Percentiles rank a stretch among this genome's conserved stretches.
Conservation (phyloP, 1,140 invertebrate species). For the roundworm (Caenorhabditis elegans) region DNA sequence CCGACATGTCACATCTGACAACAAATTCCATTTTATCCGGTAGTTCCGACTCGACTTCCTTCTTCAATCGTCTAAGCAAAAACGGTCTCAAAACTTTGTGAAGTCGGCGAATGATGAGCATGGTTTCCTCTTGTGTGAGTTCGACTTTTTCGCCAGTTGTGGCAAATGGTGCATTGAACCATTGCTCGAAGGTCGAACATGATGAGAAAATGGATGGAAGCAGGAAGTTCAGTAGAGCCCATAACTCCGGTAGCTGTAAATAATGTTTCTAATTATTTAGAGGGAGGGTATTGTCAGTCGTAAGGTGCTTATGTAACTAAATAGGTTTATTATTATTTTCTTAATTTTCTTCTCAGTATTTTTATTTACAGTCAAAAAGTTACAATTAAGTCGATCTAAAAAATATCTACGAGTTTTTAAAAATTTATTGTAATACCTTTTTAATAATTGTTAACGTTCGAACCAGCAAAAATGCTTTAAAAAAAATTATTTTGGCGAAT, state of each 20-base stretch:
- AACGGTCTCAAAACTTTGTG: slow-evolving; percentile 98
- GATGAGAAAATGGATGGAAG: slow-evolving; percentile 99
- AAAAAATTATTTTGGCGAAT: no score
- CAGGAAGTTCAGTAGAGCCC: slow-evolving; percentile 99
- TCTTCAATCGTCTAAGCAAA: slow-evolving; percentile 87
- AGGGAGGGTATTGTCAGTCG: no score
- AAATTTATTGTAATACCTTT: no score
- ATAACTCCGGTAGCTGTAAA: slow-evolving; percentile 97
- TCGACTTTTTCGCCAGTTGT: slow-evolving; percentile 92
- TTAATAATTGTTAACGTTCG: no score
- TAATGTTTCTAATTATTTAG: no score
- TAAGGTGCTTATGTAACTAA: no score
- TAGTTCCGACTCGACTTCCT: slow-evolving; percentile 98
- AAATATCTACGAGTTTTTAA: no score
- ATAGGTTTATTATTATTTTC: no score
- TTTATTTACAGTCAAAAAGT: no score
- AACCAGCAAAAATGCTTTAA: no score
- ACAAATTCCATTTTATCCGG: slow-evolving; percentile 99
- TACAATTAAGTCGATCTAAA: no score
- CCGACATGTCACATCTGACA: slow-evolving; percentile 90
- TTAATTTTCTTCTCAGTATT: no score
- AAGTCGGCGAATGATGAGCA: slow-evolving; percentile 91
- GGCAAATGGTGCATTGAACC: slow-evolving; percentile 96
- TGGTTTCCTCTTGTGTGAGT: slow-evolving; percentile 89
- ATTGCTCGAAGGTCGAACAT: slow-evolving; percentile 93